Evolutionary conservation across 2,888 invertebrate species (phyloP).

Genomic region (Aporophyla lueneburgensis): DNA sequence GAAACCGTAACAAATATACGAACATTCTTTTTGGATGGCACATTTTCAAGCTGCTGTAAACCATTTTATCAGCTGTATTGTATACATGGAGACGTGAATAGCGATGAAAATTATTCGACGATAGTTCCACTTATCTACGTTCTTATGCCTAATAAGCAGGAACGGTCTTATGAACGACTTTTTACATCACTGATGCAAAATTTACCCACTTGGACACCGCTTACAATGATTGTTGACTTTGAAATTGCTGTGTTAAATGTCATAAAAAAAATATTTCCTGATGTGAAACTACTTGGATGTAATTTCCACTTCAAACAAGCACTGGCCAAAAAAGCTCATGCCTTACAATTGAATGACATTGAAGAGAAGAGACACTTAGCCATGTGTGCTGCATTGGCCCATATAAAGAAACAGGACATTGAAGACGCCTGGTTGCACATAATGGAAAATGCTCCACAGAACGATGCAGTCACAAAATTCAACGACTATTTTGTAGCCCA

Average conservation of each 20-base stretch:
- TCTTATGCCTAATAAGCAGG: conserved; percentile 31
- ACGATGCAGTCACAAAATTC: conserved; percentile 1
- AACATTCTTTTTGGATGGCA: conserved; percentile 21
- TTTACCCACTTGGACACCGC: conserved; percentile 31
- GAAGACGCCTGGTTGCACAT: conserved; percentile 8
- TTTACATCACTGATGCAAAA: conserved; percentile 36
- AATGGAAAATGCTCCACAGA: conserved; percentile 12
- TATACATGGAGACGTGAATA: conserved; percentile 32
- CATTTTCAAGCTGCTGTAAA: conserved; percentile 20
- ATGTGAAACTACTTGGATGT: conserved; percentile 11
- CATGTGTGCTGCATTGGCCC: conserved; percentile 2
- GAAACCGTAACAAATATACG: not conserved
- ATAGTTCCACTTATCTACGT: conserved; percentile 33
- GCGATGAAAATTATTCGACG: conserved; percentile 22
- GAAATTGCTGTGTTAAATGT: conserved; percentile 39
- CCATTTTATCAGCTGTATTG: conserved; percentile 20
- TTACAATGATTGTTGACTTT: conserved; percentile 35
- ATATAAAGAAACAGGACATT: conserved; percentile 9
- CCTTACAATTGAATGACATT: conserved; percentile 8
- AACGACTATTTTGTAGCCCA: conserved; percentile 1
- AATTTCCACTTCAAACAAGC: conserved; percentile 13
- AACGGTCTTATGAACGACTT: conserved; percentile 37
- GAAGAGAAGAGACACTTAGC: conserved; percentile 7
- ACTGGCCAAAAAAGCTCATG: conserved; percentile 2
- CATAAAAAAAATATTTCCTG: conserved; percentile 9